Percentiles rank a stretch among this genome's conserved stretches.
These are phyloP conservation scores for western clawed frog (Xenopus tropicalis) DNA, from an alignment of 2,113 vertebrate genomes.

Conservation along the genomic window DNA sequence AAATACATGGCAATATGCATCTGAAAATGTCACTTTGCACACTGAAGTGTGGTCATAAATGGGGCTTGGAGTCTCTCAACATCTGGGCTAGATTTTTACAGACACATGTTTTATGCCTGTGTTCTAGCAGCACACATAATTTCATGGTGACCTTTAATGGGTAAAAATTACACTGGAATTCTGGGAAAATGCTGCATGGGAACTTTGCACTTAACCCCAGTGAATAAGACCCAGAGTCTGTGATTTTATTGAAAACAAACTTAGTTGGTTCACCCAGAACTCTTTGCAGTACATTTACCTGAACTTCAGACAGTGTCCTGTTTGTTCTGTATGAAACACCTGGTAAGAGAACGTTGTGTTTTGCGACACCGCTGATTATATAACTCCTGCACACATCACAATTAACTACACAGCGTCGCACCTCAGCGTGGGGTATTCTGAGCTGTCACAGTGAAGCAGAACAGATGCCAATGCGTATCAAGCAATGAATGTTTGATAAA, in stretches of 20 bases:
- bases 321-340: slow-evolving; percentile 15
- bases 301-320: slow-evolving; percentile 1
- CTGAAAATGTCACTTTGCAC: no score
- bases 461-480: slow-evolving; percentile 19
- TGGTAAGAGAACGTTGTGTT: slow-evolving; percentile 26
- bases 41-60: no score
- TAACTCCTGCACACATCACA: background rate
- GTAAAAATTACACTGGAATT: no score
- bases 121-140: no score
- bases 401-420: slow-evolving; percentile 11
- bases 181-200: no score
- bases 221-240: no score
- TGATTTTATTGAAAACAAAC: background rate
- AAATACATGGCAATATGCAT: no score
- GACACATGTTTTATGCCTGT: no score
- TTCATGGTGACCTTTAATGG: no score
- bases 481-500: slow-evolving; percentile 33
- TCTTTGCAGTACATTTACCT: slow-evolving; percentile 14
- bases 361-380: slow-evolving; percentile 18
- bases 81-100: no score
- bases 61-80: no score
- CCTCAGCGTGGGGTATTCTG: slow-evolving; percentile 12
- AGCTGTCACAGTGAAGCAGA: slow-evolving; percentile 29
- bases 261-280: background rate
- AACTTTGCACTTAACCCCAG: no score